A percentile compares a stretch with the other conserved stretches of the same genome.
These are phyloP conservation scores for Ericerus pela DNA, from an alignment of 1,140 invertebrate species.

Conservation along the genomic window DNA sequence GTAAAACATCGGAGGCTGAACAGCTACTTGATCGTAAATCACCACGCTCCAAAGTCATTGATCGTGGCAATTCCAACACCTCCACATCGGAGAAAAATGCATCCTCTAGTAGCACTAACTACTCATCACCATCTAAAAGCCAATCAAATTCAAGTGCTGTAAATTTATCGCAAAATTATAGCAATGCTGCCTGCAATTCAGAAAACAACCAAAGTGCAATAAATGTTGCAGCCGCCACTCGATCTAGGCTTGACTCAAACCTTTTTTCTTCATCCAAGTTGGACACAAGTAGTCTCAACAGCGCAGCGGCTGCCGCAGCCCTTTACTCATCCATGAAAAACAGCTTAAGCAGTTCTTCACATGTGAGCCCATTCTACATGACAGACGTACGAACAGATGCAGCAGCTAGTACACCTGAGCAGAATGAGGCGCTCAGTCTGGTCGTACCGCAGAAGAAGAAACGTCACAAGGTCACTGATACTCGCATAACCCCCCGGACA, in stretches of 20 bases:
- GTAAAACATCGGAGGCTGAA: slow-evolving; percentile 55
- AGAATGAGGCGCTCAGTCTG: slow-evolving; percentile 83
- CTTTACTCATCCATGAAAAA: slow-evolving; percentile 38
- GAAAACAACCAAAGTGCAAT: slow-evolving; percentile 43
- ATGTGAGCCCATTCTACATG: slow-evolving; percentile 53
- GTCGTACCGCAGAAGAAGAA: slow-evolving; percentile 91
- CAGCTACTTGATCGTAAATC: slow-evolving; percentile 72
- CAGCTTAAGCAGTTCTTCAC: slow-evolving; percentile 43
- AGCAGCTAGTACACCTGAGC: slow-evolving; percentile 70
- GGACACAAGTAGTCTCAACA: too few species aligned
- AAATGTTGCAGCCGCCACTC: slow-evolving; percentile 52
- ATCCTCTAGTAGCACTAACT: slow-evolving; percentile 16
- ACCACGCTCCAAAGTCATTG: slow-evolving; percentile 58
- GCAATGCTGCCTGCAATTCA: slow-evolving; percentile 29
- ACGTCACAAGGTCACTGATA: slow-evolving; percentile 92
- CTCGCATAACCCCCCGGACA: slow-evolving; percentile 79
- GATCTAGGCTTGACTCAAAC: slow-evolving; percentile 33
- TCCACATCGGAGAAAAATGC: slow-evolving; percentile 26
- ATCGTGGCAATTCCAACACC: slow-evolving; percentile 44
- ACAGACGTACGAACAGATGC: slow-evolving; percentile 34
- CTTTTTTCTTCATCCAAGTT: too few species aligned
- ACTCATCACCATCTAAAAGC: too few species aligned
- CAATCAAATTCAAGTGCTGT: slow-evolving; percentile 5
- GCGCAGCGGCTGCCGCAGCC: slow-evolving; percentile 38
- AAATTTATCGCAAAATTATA: slow-evolving; percentile 18